These are phyloP conservation scores for Plebejus argus DNA, from an alignment of 2,888 invertebrate genomes.

Conservation along the genomic window DNA sequence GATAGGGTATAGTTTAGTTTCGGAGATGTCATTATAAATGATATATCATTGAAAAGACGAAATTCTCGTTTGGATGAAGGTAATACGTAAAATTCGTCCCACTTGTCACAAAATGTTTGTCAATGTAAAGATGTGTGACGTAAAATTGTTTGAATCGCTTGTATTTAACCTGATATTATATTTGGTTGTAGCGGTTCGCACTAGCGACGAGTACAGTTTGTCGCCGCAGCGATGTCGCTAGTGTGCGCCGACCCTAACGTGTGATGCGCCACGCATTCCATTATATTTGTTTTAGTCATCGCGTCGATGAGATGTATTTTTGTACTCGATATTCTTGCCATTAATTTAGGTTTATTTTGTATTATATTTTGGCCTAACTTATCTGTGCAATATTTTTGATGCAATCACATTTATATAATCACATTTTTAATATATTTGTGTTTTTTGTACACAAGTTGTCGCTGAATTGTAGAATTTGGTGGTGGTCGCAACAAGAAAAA, in stretches of 20 bases:
- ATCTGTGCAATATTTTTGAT: slow-evolving; percentile 41
- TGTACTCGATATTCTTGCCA: slow-evolving; percentile 50
- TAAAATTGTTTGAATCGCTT: neutral
- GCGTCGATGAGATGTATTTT: slow-evolving; percentile 20
- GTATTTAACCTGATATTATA: neutral
- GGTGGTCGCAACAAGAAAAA: neutral
- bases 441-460: neutral
- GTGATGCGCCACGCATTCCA: slow-evolving; percentile 22
- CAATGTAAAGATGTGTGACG: neutral
- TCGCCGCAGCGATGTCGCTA: slow-evolving; percentile 5
- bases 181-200: neutral
- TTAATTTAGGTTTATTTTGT: slow-evolving; percentile 44
- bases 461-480: neutral
- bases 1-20: neutral
- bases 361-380: slow-evolving; percentile 37
- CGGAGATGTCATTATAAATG: neutral
- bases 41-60: neutral
- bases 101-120: neutral
- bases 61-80: slow-evolving; percentile 8
- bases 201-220: neutral
- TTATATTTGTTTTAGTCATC: slow-evolving; percentile 16
- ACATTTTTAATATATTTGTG: slow-evolving; percentile 27
- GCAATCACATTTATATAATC: slow-evolving; percentile 36
- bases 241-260: slow-evolving; percentile 31
- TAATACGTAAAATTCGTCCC: neutral